A percentile compares a stretch with the other conserved stretches of the same genome.
Conservation (phyloP, 2,113 vertebrate species). For the Percopsis transmontana region DNA sequence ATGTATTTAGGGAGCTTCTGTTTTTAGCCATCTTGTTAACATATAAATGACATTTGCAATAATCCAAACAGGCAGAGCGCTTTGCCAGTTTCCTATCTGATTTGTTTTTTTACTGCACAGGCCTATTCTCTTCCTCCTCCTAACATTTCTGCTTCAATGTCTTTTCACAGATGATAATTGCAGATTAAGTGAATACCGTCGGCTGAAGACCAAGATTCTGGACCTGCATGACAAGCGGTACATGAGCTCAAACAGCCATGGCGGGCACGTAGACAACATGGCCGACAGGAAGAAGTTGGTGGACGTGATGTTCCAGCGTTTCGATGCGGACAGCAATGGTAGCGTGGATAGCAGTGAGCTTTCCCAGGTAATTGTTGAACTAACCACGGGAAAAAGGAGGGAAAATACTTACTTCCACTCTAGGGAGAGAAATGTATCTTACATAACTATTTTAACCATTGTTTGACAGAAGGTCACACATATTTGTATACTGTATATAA, state of each 20-base stretch:
- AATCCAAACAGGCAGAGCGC: not conserved
- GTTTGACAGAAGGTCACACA: too few species aligned
- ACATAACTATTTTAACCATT: too few species aligned
- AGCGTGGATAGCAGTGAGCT: constrained; percentile 87
- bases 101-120: not conserved
- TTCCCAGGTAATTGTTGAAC: constrained; percentile 83
- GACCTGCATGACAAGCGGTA: constrained; percentile 85
- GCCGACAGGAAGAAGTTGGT: constrained; percentile 84
- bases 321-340: constrained; percentile 86
- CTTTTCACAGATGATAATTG: constrained; percentile 86
- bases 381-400: too few species aligned
- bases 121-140: not conserved
- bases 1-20: constrained; percentile 13
- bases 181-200: constrained; percentile 82
- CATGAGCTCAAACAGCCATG: constrained; percentile 70
- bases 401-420: too few species aligned
- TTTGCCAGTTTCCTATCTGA: too few species aligned
- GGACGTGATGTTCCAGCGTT: constrained; percentile 90
- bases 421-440: too few species aligned
- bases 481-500: constrained; percentile 1
- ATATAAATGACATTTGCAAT: not conserved
- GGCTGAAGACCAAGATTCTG: constrained; percentile 87
- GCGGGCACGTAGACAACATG: constrained; percentile 76
- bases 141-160: constrained; percentile 14
- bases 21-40: constrained; percentile 4